Base-by-base conservation (phyloP, 2,113 vertebrate species). In the Butastur rufipennis region DNA sequence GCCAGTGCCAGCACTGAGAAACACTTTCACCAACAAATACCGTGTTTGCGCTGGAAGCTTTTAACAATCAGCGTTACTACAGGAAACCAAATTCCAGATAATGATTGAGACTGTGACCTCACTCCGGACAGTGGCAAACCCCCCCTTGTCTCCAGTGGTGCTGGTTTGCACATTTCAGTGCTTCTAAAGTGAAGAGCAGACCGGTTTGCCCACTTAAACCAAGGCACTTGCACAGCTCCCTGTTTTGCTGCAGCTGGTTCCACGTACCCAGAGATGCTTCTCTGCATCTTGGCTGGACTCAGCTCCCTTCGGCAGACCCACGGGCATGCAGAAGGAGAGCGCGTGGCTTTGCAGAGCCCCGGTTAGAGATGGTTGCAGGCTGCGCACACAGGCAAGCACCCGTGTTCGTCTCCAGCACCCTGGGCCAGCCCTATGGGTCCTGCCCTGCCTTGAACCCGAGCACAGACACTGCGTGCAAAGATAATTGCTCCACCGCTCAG, bases 41-140 rank as follows among this genome's bases (percentile, higher is more conserved):
- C 1, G 3, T 0, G 3, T 47, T 38, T 66, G 8, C 5, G 4
- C 26, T 67, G 34, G 25, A 61, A 71, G n/a, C 0, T 40, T 91
- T 81, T 61, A 15, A 43, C 27, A 32, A 13, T 29, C 13, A 12
- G 7, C 7, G 13, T 58, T 58, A 71, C 47, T 56, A 23, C 10
- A 77, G 10, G 58, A 83, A 68, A 43, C 27, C 16, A 58, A 42
- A 77, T 80, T 74, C 19, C 27, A 62, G 45, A 17, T 25, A 58
- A 48, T 18, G 11, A 83, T 38, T 1, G 5, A 52, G 26, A 47
- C 8, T 53, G 42, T 70, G n/a, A 7, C 18, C 55, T 78, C 11
- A 16, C 7, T 88, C 31, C 36, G 23, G 50, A 58, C 40, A 72
- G 14, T 10, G 23, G 13, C 58, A 70, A 88, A 86, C 21, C 8